Evolutionary conservation across 2,113 vertebrate genomes (phyloP).

Genomic region (Stegastes partitus): DNA sequence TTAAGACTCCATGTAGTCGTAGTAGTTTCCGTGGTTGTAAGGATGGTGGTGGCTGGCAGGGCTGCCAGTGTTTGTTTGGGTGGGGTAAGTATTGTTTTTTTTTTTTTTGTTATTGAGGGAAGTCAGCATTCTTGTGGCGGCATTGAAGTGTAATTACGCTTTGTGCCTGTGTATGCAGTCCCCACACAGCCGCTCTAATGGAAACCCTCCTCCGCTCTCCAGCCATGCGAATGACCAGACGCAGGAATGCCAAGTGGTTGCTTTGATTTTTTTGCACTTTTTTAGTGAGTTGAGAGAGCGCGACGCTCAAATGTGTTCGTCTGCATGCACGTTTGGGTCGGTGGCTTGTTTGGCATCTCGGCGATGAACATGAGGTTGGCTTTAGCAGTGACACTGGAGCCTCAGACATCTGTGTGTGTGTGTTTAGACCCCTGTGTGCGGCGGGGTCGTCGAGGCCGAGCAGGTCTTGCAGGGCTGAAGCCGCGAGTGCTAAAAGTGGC

Average conservation of each 20-base stretch:
- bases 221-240: conserved; percentile 34
- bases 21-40: conserved; percentile 26
- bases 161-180: conserved; percentile 41
- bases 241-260: conserved; percentile 48
- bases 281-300: conserved; percentile 4
- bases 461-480: conserved; percentile 2
- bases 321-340: background rate
- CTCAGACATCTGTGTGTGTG: conserved; percentile 37
- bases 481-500: conserved; percentile 1
- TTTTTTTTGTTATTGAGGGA: conserved; percentile 55
- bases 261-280: conserved; percentile 14
- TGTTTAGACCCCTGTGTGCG: background rate
- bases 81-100: conserved; percentile 51
- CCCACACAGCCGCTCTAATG: conserved; percentile 56
- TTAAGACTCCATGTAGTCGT: background rate
- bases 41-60: conserved; percentile 50
- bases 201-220: conserved; percentile 35
- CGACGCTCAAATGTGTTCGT: background rate
- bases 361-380: conserved; percentile 22
- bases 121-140: conserved; percentile 70
- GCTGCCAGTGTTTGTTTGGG: conserved; percentile 23
- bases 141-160: conserved; percentile 71
- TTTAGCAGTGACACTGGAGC: conserved; percentile 47
- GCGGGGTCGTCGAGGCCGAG: conserved; percentile 15
- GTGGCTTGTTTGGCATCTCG: conserved; percentile 34